Evolutionary conservation across 2,797 vertebrate species (phyloP).

Genomic region (Perodicticus potto): DNA sequence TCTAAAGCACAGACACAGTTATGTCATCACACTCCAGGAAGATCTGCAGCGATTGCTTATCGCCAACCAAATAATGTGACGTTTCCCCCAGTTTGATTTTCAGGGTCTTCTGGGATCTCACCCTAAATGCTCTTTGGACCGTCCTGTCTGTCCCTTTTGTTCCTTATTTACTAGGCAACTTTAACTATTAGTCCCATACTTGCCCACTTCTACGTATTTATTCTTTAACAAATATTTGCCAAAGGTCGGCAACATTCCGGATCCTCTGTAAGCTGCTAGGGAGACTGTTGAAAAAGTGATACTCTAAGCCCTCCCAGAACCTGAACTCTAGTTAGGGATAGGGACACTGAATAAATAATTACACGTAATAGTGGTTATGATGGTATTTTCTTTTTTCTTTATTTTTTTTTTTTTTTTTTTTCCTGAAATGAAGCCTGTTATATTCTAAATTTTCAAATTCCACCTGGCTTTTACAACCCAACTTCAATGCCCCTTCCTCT

Average conservation of each 20-base stretch:
- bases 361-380: background rate
- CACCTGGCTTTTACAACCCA: background rate
- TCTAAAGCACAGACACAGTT: background rate
- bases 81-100: background rate
- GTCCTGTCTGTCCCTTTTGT: background rate
- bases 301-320: background rate
- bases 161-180: slow-evolving; percentile 8
- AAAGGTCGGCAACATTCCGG: background rate
- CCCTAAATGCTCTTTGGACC: background rate
- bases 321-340: background rate
- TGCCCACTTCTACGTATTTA: background rate
- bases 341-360: background rate
- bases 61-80: background rate
- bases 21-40: background rate
- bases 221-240: slow-evolving; percentile 5
- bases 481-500: background rate
- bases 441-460: background rate
- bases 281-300: background rate
- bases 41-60: background rate
- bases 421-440: background rate
- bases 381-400: background rate
- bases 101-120: background rate
- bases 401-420: background rate
- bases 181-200: background rate
- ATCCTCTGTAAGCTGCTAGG: background rate